phyloP scores from a whole-genome alignment of 2,113 vertebrate species.

The Phocoena phocoena region DNA sequence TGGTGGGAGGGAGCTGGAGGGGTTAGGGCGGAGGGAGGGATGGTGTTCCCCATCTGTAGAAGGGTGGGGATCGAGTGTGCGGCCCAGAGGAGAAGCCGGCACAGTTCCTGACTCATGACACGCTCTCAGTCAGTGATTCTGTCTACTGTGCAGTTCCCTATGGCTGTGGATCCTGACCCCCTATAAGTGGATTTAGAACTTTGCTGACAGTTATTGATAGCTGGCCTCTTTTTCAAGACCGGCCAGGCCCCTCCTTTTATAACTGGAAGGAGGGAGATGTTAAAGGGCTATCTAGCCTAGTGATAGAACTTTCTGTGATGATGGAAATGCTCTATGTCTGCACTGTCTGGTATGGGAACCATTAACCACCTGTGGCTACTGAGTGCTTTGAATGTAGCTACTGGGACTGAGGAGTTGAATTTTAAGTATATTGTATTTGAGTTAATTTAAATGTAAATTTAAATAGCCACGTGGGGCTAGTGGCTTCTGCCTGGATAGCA shows the following conservation, averaged over 20 bases:
- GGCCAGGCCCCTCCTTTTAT: not conserved
- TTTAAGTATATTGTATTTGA: not conserved
- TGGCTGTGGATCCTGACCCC: not conserved
- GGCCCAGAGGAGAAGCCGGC: not conserved
- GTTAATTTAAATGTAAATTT: not conserved
- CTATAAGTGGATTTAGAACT: not conserved
- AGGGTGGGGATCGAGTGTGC: not conserved
- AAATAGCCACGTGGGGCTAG: not conserved
- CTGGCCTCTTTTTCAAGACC: not conserved
- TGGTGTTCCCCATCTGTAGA: not conserved
- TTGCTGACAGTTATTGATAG: not conserved
- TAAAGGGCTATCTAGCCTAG: not conserved
- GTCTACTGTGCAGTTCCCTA: not conserved
- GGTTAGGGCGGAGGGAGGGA: not conserved
- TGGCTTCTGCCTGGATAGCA: rapidly evolving
- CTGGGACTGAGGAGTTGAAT: not conserved
- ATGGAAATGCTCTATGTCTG: not conserved
- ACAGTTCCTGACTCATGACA: not conserved
- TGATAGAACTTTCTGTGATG: not conserved
- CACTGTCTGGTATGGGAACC: rapidly evolving
- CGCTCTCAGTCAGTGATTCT: not conserved
- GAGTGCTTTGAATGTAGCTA: not conserved
- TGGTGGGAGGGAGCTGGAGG: rapidly evolving
- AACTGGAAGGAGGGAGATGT: not conserved
- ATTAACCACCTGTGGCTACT: rapidly evolving